Percentiles rank a stretch among this genome's conserved stretches.
phyloP scores from a whole-genome alignment of 2,888 invertebrate genomes.

The Cartodere bifasciata region DNA sequence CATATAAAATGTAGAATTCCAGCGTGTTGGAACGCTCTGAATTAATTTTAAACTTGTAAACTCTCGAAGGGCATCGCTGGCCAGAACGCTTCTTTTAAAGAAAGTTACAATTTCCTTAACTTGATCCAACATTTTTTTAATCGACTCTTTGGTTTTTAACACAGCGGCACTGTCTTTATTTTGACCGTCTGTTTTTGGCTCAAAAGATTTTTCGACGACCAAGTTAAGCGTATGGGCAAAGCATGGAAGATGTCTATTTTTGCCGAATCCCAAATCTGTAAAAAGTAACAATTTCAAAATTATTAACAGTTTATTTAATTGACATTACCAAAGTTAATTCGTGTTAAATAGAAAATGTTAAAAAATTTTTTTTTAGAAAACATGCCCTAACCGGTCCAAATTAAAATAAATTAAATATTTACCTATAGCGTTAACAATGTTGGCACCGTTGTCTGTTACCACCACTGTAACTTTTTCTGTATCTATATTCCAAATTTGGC shows the following conservation, averaged over 20 bases:
- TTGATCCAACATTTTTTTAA: neutral
- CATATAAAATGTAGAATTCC: constrained; percentile 7
- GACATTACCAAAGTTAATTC: no score
- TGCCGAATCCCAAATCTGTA: constrained; percentile 9
- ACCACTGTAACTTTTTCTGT: constrained; percentile 10
- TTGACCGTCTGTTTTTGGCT: constrained; percentile 3
- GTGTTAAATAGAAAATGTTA: no score
- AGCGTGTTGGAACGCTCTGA: constrained; percentile 3
- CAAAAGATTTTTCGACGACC: constrained; percentile 1
- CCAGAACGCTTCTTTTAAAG: neutral
- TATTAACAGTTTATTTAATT: no score
- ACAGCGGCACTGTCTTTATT: no score
- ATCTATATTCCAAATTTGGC: constrained; percentile 9
- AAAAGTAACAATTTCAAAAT: no score
- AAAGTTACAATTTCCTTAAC: constrained; percentile 1
- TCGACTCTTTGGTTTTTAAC: neutral
- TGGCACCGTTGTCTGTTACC: constrained; percentile 10
- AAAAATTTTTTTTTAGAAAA: no score
- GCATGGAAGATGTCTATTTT: constrained; percentile 7
- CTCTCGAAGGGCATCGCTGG: neutral
- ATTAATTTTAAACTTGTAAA: neutral
- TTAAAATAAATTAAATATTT: no score
- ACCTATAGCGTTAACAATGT: constrained; percentile 11
- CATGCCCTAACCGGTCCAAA: no score
- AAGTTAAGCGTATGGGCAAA: constrained; percentile 7